These are phyloP conservation scores for Drosophila auraria DNA, from an alignment of 1,140 invertebrate species.

Conservation along the genomic window DNA sequence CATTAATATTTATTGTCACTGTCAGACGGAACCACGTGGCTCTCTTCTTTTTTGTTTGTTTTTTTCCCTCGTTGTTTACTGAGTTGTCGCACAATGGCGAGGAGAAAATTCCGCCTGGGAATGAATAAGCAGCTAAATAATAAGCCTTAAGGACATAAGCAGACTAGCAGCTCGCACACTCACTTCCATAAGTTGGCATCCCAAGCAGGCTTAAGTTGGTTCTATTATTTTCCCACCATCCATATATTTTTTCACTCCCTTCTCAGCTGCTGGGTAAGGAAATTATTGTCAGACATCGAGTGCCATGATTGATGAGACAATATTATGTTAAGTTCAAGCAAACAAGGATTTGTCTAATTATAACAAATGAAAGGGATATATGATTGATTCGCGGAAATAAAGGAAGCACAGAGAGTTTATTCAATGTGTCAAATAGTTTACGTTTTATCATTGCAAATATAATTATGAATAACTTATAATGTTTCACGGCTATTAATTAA, in stretches of 20 bases:
- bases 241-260: background rate
- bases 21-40: constrained; percentile 32
- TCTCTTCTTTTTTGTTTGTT: constrained; percentile 8
- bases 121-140: constrained; percentile 54
- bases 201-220: constrained; percentile 34
- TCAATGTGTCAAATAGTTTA: too few species aligned
- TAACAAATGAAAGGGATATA: constrained; percentile 38
- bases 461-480: background rate
- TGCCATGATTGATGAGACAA: constrained; percentile 55
- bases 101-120: constrained; percentile 12
- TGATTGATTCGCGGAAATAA: background rate
- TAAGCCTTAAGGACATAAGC: constrained; percentile 62
- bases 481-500: background rate
- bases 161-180: constrained; percentile 28
- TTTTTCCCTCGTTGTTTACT: constrained; percentile 2
- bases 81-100: constrained; percentile 4
- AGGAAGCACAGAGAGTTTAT: too few species aligned
- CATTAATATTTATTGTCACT: constrained; percentile 57
- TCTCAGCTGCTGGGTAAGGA: background rate
- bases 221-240: constrained; percentile 22
- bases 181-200: constrained; percentile 20
- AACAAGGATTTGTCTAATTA: constrained; percentile 50
- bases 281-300: constrained; percentile 42
- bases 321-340: constrained; percentile 9
- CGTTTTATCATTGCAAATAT: background rate